Evolutionary conservation across 1,140 invertebrate genomes (phyloP), one percentile per base, ranked within the genome.

Genomic region (Conus betulinus): DNA sequence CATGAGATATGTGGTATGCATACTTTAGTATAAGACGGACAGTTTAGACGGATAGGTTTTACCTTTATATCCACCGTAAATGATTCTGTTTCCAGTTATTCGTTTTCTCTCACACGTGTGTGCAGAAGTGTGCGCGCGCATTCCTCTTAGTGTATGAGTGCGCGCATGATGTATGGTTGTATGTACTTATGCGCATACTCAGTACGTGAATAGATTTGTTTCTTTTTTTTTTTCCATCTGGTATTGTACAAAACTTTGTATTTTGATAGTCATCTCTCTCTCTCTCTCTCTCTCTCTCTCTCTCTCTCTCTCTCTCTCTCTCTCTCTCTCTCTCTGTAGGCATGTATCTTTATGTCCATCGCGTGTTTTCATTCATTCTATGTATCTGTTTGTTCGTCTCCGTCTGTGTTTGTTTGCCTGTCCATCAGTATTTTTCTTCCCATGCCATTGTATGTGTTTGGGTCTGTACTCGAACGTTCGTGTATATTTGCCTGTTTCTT

Each of bases 221-320:
- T 63, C 11, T 63, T 63, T 63, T 20, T 63, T 63, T 63, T 20
- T n/a, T 23, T 25, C n/a, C 23, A 25, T 23, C 8, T 25, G 71
- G n/a, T 25, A n/a, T n/a, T 76, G 13, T 76, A 25, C 20, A 76
- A 76, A 76, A 8, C 1, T 76, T 4, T 25, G 23, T 23, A n/a
- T 23, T 6, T 23, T 76, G 4, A 23, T 74, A 11, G 71, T 74
- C 23, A 6, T 76, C 71, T n/a, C 71, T 76, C 25, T 23, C 71
- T 76, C 71, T 76, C 71, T 76, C 71, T 76, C 71, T 76, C 71
- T 76, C n/a, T 76, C 71, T 76, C 71, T 76, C 71, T 76, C 71
- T 76, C 71, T 76, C 71, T 76, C 71, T 76, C 71, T 76, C 71
- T 76, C 71, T 76, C 71, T 76, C 71, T 76, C 71, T 76, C 71